phyloP scores from a whole-genome alignment of 2,797 vertebrate species.

The Spea hammondii region DNA sequence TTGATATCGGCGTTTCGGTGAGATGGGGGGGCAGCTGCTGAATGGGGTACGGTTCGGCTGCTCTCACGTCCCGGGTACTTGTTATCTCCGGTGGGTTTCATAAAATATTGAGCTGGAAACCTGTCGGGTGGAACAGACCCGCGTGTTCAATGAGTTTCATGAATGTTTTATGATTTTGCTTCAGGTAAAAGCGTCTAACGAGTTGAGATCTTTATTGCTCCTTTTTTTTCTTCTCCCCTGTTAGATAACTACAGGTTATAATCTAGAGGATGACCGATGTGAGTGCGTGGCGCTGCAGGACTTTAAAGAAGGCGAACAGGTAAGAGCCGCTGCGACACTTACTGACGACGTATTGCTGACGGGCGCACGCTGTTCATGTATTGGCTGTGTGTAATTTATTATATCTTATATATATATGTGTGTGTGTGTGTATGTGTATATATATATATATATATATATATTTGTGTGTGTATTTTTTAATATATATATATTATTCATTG shows the following conservation, averaged over 20 bases:
- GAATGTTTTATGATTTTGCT: slow-evolving; percentile 45
- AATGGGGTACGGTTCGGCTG: slow-evolving; percentile 24
- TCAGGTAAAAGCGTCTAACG: slow-evolving; percentile 48
- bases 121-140: slow-evolving; percentile 12
- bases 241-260: slow-evolving; percentile 97
- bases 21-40: slow-evolving; percentile 29
- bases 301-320: slow-evolving; percentile 91
- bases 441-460: too few species aligned
- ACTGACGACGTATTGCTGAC: slow-evolving; percentile 14
- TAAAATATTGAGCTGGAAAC: slow-evolving; percentile 6
- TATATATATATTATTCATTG: too few species aligned
- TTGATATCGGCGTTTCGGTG: neutral
- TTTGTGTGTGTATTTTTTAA: too few species aligned
- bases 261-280: slow-evolving; percentile 94
- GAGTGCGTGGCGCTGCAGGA: slow-evolving; percentile 93
- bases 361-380: neutral
- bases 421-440: too few species aligned
- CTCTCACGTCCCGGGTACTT: slow-evolving; percentile 14
- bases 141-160: slow-evolving; percentile 36
- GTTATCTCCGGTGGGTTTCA: slow-evolving; percentile 6
- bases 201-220: slow-evolving; percentile 47
- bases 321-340: slow-evolving; percentile 57
- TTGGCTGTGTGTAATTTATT: neutral
- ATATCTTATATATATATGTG: neutral
- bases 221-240: neutral